Evolutionary conservation across 2,888 invertebrate species (phyloP), one percentile per base, ranked within the genome.

Genomic region (Campoletis raptor): DNA sequence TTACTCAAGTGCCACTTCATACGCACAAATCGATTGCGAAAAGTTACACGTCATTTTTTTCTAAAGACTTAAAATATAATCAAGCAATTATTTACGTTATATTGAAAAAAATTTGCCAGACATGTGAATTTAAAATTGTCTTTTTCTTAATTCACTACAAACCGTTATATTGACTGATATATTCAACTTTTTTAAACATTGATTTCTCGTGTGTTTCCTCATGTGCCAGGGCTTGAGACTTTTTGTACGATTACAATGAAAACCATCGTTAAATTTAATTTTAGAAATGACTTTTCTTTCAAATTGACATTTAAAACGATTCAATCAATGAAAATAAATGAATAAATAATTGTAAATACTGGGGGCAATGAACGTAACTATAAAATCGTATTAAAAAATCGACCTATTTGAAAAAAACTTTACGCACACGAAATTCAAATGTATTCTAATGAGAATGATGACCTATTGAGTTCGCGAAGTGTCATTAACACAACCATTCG

Each of bases 401-500:
- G 30, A 78, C 36, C 42, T 21, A 9, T 2, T 61, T 52, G 12
- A 52, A 18, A 42, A 10, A 64, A 37, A 54, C 40, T 70, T 42
- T 18, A 21, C 72, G 57, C 48, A 30, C 57, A 57, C 30, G 24
- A 45, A 70, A 80, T 81, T 76, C 57, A 81, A 73, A 73, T 81
- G 57, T 52, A 48, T 54, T 81, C 40, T 67, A 81, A 81, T 67
- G 72, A 45, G 66, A 78, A 57, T 67, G 37, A 72, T 66, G 77
- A 72, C 76, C 72, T 42, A 36, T n/a, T 45, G 74, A 64, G 40
- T 61, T 40, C 48, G 61, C 37, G 66, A 37, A 72, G 67, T 73
- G 57, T 57, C 54, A 61, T 85, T 77, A 72, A 66, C 12, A 40
- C 72, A 36, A 72, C 72, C 66, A 85, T 81, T 73, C 36, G 15